Evolutionary conservation across 1,140 invertebrate species (phyloP), one percentile per base, ranked within the genome.

Genomic region (Apis cerana): DNA sequence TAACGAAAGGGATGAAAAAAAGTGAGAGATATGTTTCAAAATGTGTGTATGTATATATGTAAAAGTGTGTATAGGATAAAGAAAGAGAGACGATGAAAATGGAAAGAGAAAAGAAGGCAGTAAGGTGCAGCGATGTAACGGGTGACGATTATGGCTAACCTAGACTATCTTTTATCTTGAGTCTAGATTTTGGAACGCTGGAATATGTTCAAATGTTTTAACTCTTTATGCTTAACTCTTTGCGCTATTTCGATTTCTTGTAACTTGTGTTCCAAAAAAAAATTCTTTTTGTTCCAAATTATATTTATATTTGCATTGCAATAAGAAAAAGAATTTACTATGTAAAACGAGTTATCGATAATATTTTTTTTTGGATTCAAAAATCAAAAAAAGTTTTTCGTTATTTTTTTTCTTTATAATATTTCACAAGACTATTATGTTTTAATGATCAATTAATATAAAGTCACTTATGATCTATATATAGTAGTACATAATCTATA

Each of bases 141-240:
- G 91, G 88, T 89, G 89, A 89, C 89, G 90, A 91, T 91, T 92
- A 92, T 87, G 88, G 88, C 89, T 90, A 87, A 87, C 85, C 88
- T 88, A 89, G 87, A 87, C 87, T 89, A 90, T 89, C 90, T 88
- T 90, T 85, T 81, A 80, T 85, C 75, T 87, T 77, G 82, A 88
- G 83, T 89, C 89, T 85, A 85, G 83, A 83, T 74, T 82, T 19
- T 21, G n/a, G 52, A 69, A 33, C 54, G 58, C 33, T 85, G 80
- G 82, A 87, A n/a, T 76, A 61, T 69, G 56, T 61, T 74, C n/a
- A 23, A 75, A 48, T 48, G 61, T 77, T 62, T 65, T 27, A 64
- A 68, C 76, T 61, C 77, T 86, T 33, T 75, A 56, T n/a, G n/a
- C n/a, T 65, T 27, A 64, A 68, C 76, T 61, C 77, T 86, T 33